Evolutionary conservation across 23 tunicate species (phyloP).

Genomic region (Styela plicata): DNA sequence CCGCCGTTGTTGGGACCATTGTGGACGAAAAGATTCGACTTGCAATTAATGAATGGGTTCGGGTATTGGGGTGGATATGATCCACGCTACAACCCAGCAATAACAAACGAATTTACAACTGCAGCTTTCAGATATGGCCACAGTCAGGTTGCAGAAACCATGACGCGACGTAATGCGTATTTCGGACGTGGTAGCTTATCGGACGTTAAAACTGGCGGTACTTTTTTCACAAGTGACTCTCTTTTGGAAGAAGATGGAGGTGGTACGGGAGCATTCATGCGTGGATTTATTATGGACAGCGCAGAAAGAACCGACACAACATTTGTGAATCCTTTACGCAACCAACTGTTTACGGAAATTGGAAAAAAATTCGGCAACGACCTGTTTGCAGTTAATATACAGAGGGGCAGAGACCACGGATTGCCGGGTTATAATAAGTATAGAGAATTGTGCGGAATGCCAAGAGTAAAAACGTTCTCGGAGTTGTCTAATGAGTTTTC

Average conservation of each 20-base stretch:
- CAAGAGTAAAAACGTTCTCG: constrained; percentile 30
- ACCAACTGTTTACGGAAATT: constrained; percentile 43
- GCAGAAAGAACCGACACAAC: constrained; percentile 63
- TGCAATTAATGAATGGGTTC: constrained; percentile 14
- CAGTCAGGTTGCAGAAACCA: constrained; percentile 36
- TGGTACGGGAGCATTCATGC: constrained; percentile 52
- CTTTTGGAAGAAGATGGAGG: constrained; percentile 30
- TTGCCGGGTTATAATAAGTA: constrained; percentile 71
- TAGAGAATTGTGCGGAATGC: constrained; percentile 72
- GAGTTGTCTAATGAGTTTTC: constrained; percentile 41
- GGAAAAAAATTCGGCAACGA: neutral
- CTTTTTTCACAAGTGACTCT: constrained; percentile 64
- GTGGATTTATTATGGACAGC: constrained; percentile 53
- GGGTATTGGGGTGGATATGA: constrained; percentile 81
- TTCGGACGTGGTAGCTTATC: constrained; percentile 25
- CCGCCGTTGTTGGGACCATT: constrained; percentile 60
- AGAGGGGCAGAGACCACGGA: constrained; percentile 90
- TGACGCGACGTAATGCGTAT: constrained; percentile 42
- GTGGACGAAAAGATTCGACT: constrained; percentile 47
- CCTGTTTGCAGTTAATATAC: constrained; percentile 65
- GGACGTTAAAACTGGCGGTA: neutral
- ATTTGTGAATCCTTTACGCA: constrained; percentile 43
- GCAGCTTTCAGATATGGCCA: constrained; percentile 90
- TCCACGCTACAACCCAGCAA: constrained; percentile 55
- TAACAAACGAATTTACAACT: constrained; percentile 77